Base-by-base conservation (phyloP, 92 coral and sea anemone genomes). In the Virgularia gustaviana region DNA sequence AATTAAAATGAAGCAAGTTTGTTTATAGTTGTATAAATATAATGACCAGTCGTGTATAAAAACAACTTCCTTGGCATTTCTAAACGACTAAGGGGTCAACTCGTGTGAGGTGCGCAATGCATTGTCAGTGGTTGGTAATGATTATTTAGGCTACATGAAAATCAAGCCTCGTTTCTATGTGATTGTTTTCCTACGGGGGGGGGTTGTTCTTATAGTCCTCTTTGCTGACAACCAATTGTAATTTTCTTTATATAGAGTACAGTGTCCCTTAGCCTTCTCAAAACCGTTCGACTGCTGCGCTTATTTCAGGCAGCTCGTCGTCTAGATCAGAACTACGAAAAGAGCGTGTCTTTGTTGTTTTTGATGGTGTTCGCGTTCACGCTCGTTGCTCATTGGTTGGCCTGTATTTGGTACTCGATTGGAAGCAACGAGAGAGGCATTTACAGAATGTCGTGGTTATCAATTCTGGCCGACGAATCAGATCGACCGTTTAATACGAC, bases 321-420 rank as follows among this genome's bases (percentile, higher is more conserved):
- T 65, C 87, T 92, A 83, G 98, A 92, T 75, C 96, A 95, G 53
- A 92, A 92, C 70, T 92, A 92, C 85, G 98, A 92, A 78, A 89
- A 92, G 83, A 92, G 90, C 87, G 90, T 95, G 81, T 92, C 96
- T 42, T 73, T 92, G 36, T 54, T 92, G 10, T 92, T 92, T 63
- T 60, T 92, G 61, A 92, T 92, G 98, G 73, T 92, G 53, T 83
- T 92, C 85, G 90, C 86, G 63, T 92, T 92, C 73, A 86, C 90
- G 90, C 94, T 92, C 53, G 88, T 89, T 16, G 91, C 98, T 74
- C 98, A 92, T 89, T 92, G 98, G 98, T 51, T 92, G 76, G 96
- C 98, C 13, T 92, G 98, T 65, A 86, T 86, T 15, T 92, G 98
- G 98, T 86, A 92, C 42, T 72, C 83, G 33, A 86, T 92, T 55